Evolutionary conservation across 2,888 invertebrate genomes (phyloP).

Genomic region (Tetragonula carbonaria): DNA sequence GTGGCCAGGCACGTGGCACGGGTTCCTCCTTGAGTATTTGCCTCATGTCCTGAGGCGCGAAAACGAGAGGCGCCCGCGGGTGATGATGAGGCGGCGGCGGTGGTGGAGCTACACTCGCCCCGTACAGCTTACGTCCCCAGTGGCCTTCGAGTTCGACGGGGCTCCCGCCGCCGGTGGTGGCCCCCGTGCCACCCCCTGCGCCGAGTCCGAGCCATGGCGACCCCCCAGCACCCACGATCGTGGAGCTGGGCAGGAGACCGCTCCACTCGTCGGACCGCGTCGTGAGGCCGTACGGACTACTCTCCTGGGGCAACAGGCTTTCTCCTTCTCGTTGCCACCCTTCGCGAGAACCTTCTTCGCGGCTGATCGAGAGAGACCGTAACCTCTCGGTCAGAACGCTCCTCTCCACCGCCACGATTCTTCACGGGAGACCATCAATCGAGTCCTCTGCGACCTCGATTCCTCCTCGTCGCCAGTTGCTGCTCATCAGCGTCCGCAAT

Average conservation of each 20-base stretch:
- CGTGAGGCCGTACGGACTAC: slow-evolving; percentile 81
- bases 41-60: slow-evolving; percentile 83
- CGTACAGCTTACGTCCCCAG: slow-evolving; percentile 82
- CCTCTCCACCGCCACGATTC: slow-evolving; percentile 49
- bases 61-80: slow-evolving; percentile 81
- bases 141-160: slow-evolving; percentile 82
- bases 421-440: slow-evolving; percentile 51
- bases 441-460: slow-evolving; percentile 16
- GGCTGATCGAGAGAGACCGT: slow-evolving; percentile 54
- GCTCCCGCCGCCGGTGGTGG: slow-evolving; percentile 81
- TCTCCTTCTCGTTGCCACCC: slow-evolving; percentile 68
- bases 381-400: slow-evolving; percentile 58
- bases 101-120: slow-evolving; percentile 82
- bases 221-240: slow-evolving; percentile 84
- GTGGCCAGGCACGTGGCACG: slow-evolving; percentile 82
- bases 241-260: slow-evolving; percentile 84
- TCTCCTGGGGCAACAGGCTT: slow-evolving; percentile 78
- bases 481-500: slow-evolving; percentile 31
- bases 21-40: slow-evolving; percentile 83
- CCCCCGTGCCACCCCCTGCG: slow-evolving; percentile 80
- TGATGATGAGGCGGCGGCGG: slow-evolving; percentile 83
- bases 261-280: slow-evolving; percentile 84
- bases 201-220: slow-evolving; percentile 83
- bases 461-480: slow-evolving; percentile 12
- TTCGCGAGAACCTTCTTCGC: slow-evolving; percentile 48